Conservation (phyloP, 1,140 invertebrate genomes). For the Drosophila obscura region DNA sequence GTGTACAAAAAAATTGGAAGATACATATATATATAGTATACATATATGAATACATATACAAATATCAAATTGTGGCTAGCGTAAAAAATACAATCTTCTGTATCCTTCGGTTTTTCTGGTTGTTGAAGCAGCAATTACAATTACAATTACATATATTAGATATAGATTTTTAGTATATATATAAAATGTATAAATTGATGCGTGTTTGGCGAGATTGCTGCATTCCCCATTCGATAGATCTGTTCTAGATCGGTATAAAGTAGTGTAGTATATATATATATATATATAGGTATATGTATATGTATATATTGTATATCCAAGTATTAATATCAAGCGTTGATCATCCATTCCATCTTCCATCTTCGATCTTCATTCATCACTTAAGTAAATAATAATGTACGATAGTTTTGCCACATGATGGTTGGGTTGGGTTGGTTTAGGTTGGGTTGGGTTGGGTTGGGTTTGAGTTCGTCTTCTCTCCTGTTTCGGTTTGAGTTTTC, state of each 20-base stretch:
- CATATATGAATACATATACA: slow-evolving; percentile 11
- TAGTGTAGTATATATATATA: slow-evolving; percentile 17
- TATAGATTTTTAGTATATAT: slow-evolving; percentile 24
- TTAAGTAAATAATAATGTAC: slow-evolving; percentile 79
- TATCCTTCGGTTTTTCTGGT: slow-evolving; percentile 1
- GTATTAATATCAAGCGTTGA: slow-evolving; percentile 77
- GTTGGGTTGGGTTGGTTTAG: slow-evolving; percentile 34
- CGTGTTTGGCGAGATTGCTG: slow-evolving; percentile 61
- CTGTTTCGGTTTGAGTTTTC: slow-evolving; percentile 74
- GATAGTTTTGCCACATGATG: slow-evolving; percentile 58
- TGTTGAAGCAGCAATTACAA: slow-evolving; percentile 42
- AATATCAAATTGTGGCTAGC: slow-evolving; percentile 79
- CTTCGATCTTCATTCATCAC: slow-evolving; percentile 34
- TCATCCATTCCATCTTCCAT: background rate
- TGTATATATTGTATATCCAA: slow-evolving; percentile 42
- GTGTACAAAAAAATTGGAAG: slow-evolving; percentile 78
- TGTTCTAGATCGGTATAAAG: slow-evolving; percentile 45
- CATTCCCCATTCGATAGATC: slow-evolving; percentile 45
- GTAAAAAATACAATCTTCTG: slow-evolving; percentile 68
- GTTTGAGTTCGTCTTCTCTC: slow-evolving; percentile 9
- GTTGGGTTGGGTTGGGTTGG: slow-evolving; percentile 42
- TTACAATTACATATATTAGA: slow-evolving; percentile 41
- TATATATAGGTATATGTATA: background rate
- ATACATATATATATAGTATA: slow-evolving; percentile 44
- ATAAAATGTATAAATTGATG: slow-evolving; percentile 60